These are phyloP conservation scores for Mormyrops attenuatus DNA, from an alignment of 2,797 vertebrate genomes.

Conservation along the genomic window DNA sequence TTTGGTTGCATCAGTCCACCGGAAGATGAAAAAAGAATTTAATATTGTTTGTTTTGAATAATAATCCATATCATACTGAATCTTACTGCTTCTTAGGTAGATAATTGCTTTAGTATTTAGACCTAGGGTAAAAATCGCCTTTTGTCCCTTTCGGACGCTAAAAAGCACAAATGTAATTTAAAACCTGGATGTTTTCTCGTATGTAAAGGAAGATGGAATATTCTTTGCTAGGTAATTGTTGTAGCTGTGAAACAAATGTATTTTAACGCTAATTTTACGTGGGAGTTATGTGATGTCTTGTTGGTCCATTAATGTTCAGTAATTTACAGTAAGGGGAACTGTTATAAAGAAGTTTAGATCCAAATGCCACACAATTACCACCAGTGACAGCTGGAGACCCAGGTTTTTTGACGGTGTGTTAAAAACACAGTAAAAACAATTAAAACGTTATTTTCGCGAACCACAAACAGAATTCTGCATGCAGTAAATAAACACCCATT, in stretches of 20 bases:
- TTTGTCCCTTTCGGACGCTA: background rate
- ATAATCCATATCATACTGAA: slow-evolving; percentile 3
- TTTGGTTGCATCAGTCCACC: slow-evolving; percentile 28
- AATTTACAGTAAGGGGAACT: background rate
- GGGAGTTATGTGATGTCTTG: no score
- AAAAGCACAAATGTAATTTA: background rate
- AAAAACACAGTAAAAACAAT: background rate
- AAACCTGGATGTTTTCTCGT: background rate
- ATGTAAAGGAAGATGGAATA: background rate
- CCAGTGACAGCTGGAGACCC: background rate
- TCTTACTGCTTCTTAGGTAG: background rate
- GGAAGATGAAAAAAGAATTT: slow-evolving; percentile 26
- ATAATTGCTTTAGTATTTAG: background rate
- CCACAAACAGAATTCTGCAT: background rate
- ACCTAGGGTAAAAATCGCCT: background rate
- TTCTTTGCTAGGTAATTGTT: background rate
- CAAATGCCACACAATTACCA: background rate
- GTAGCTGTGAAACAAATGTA: background rate
- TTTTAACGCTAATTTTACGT: background rate
- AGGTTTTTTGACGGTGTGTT: background rate
- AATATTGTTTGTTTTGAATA: slow-evolving; percentile 9
- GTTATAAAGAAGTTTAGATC: background rate
- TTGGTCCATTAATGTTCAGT: background rate
- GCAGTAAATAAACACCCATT: background rate
- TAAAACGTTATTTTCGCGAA: background rate